phyloP scores from a whole-genome alignment of 2,113 vertebrate genomes.

The Trogon melanurus region DNA sequence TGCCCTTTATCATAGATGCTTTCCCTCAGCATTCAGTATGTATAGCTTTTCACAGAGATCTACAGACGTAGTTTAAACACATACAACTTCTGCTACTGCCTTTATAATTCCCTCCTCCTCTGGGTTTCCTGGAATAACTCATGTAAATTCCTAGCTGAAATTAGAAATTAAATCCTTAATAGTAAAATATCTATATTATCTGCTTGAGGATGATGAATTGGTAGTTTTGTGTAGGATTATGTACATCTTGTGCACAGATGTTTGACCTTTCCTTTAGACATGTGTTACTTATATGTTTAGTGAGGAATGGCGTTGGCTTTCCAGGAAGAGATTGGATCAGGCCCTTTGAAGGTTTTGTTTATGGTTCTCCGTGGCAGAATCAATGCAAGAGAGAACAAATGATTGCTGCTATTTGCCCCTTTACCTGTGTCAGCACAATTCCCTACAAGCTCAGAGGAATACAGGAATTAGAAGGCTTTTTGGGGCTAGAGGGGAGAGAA shows the following conservation, averaged over 20 bases:
- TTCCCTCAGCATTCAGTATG: background rate
- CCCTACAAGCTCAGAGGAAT: background rate
- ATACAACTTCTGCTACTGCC: background rate
- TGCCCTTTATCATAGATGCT: background rate
- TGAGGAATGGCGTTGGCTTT: background rate
- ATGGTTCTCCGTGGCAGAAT: background rate
- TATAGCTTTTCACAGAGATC: background rate
- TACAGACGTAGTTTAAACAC: background rate
- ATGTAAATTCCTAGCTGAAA: background rate
- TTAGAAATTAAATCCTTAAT: conserved; percentile 10
- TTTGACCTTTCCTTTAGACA: conserved; percentile 23
- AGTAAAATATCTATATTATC: conserved; percentile 9
- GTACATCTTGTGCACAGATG: conserved; percentile 23
- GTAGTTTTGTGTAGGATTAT: background rate
- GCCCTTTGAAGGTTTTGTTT: conserved; percentile 22
- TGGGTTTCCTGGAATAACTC: background rate
- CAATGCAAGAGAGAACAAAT: background rate
- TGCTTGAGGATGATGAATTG: background rate
- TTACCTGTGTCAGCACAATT: conserved; percentile 2
- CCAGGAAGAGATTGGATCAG: background rate
- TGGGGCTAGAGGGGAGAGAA: background rate
- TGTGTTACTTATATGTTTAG: background rate
- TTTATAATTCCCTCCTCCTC: background rate
- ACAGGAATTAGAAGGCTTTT: background rate
- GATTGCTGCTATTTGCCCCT: background rate